Evolutionary conservation across 2,888 invertebrate species (phyloP).

Genomic region (Cephus spinipes): DNA sequence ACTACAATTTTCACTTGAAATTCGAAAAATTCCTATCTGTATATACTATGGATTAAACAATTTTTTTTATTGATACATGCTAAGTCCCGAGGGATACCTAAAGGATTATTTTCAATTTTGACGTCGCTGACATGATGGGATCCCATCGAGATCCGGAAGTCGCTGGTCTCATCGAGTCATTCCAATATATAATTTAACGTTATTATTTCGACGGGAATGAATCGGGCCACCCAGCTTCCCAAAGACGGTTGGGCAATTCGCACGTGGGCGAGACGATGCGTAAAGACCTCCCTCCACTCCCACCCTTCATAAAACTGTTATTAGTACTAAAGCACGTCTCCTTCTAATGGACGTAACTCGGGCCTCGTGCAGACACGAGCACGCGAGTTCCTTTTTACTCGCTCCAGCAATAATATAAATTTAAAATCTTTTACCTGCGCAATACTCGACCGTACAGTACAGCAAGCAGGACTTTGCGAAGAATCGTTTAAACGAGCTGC

Average conservation of each 20-base stretch:
- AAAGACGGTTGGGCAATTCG: background rate
- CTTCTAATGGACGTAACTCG: background rate
- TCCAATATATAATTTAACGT: background rate
- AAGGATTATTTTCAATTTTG: background rate
- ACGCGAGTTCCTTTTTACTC: slow-evolving; percentile 21
- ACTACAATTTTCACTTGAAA: background rate
- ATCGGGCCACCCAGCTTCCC: background rate
- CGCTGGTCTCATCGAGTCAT: background rate
- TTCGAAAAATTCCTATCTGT: background rate
- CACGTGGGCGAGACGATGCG: slow-evolving; percentile 37
- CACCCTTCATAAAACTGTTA: slow-evolving; percentile 41
- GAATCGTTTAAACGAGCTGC: no score
- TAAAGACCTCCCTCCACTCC: slow-evolving; percentile 27
- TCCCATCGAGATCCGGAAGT: background rate
- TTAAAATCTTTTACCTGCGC: slow-evolving; percentile 36
- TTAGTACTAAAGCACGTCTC: slow-evolving; percentile 39
- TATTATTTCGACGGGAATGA: background rate
- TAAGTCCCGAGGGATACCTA: background rate
- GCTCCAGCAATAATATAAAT: slow-evolving; percentile 51
- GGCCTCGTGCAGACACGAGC: background rate
- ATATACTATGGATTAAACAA: no score
- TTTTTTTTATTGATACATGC: no score
- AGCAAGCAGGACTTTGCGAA: no score
- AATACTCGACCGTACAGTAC: background rate
- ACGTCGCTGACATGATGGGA: background rate